Evolutionary conservation across 2,888 invertebrate species (phyloP), one percentile per base, ranked within the genome.

Genomic region (Nomada fabriciana): DNA sequence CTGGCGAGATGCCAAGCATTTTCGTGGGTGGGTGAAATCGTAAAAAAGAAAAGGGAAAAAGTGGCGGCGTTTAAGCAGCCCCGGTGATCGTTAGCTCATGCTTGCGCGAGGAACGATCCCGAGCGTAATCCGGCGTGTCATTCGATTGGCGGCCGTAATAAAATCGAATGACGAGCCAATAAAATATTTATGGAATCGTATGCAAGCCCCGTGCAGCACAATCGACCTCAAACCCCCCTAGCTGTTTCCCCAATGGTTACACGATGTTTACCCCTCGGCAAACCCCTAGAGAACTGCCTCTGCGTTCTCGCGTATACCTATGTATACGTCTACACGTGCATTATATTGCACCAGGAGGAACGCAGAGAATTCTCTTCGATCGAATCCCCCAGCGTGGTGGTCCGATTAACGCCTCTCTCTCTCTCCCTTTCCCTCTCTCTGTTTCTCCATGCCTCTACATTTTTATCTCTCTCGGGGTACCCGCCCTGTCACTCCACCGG

Each of bases 101-200:
- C n/a, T 42, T 9, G 50, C 11, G 42, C 36, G 57, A 71, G 71
- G 75, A 75, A 82, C 78, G 76, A 80, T 69, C 78, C 43, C 50
- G 77, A 74, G 69, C 70, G 84, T 89, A 89, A 89, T 89, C 79
- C 87, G 75, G 81, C 88, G 86, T 88, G 82, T 89, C 85, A 89
- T 90, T 90, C 90, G 90, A 90, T 89, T 87, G 88, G 88, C 86
- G 86, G 89, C 81, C 86, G 89, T 87, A 90, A 92, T 91, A 91
- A 93, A 93, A 90, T 91, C 91, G 90, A 91, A 91, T 89, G 90
- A 93, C 91, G 92, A 91, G 92, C 92, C 92, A 93, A 93, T 93
- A 92, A 94, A 93, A 94, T 93, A 94, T 93, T 93, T 93, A 93
- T 93, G 89, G 91, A 92, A 91, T 91, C 91, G 90, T 89, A 85